Evolutionary conservation across 2,888 invertebrate genomes (phyloP), one percentile per base, ranked within the genome.

Genomic region (Lepidochitona cinerea): DNA sequence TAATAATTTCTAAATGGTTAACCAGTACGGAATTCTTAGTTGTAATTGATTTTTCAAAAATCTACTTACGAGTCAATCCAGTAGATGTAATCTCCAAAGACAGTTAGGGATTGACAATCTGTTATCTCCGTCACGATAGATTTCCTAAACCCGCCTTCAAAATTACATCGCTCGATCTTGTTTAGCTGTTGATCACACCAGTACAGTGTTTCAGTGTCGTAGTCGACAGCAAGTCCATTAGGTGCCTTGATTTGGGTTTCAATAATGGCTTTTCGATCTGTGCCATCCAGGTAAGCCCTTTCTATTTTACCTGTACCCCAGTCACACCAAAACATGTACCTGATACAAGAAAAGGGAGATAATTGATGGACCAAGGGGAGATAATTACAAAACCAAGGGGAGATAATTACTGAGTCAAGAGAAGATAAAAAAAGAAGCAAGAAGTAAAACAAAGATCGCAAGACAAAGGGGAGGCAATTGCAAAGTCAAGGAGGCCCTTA

Each of bases 171-270:
- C 88, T 97, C 97, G 67, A 97, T 96, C 79, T 95, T 93, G 85
- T 96, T 95, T 81, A 95, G 94, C 77, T 96, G 91, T 1, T 96
- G 95, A 88, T 97, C 97, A 0, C 95, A 95, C 97, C 97, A 97
- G 84, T 95, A 96, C 7, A 97, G 90, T 77, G 94, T 92, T 74
- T 93, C 92, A 2, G 83, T 85, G 12, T 82, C 83, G 88, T 97
- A 97, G 91, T 98, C 98, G 67, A 98, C 95, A 0, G 97, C 96
- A 82, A 98, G 92, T 1, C 97, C 97, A 79, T 96, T 96, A 0
- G 97, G 97, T 85, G 96, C 96, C 70, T 94, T 93, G 79, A 97
- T 95, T 73, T 95, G 94, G 0, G 94, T 94, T 70, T 93, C 93
- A 37, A 88, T 85, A 72, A 96, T 94, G 53, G 93, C 92, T 87